A percentile compares a stretch with the other conserved stretches of the same genome.
Evolutionary conservation across 2,888 invertebrate genomes (phyloP).

Genomic region (Diadegma fenestrale): DNA sequence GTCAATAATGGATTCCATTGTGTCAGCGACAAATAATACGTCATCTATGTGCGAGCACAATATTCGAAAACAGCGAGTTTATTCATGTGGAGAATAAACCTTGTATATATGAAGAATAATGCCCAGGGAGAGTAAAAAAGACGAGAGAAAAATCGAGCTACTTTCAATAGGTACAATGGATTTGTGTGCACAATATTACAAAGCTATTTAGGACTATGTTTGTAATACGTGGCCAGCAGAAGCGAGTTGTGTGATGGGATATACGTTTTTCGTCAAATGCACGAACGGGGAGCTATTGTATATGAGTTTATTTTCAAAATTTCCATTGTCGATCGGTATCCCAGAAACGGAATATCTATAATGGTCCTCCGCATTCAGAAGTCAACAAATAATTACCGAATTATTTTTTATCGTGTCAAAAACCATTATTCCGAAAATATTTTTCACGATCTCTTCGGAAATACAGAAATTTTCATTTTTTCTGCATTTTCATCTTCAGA

Average conservation of each 20-base stretch:
- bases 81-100: not conserved
- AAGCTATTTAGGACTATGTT: not conserved
- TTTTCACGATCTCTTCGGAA: not conserved
- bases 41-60: not conserved
- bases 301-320: constrained; percentile 5
- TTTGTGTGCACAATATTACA: constrained; percentile 18
- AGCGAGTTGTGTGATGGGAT: not conserved
- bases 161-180: constrained; percentile 22
- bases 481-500: not conserved
- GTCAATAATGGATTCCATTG: constrained; percentile 26
- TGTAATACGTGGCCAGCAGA: not conserved
- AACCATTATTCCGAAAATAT: not conserved
- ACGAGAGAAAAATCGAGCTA: constrained; percentile 11
- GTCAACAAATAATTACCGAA: not conserved
- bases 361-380: not conserved
- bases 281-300: constrained; percentile 14
- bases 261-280: not conserved
- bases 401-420: not conserved
- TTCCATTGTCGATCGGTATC: not conserved
- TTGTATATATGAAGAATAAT: constrained; percentile 14
- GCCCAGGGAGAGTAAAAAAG: not conserved
- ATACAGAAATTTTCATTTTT: too few species aligned
- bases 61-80: constrained; percentile 1
- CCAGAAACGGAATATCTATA: not conserved
- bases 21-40: not conserved